Percentiles rank a stretch among this genome's conserved stretches.
phyloP scores from a whole-genome alignment of 2,888 invertebrate genomes.

The Bellardia bayeri region DNA sequence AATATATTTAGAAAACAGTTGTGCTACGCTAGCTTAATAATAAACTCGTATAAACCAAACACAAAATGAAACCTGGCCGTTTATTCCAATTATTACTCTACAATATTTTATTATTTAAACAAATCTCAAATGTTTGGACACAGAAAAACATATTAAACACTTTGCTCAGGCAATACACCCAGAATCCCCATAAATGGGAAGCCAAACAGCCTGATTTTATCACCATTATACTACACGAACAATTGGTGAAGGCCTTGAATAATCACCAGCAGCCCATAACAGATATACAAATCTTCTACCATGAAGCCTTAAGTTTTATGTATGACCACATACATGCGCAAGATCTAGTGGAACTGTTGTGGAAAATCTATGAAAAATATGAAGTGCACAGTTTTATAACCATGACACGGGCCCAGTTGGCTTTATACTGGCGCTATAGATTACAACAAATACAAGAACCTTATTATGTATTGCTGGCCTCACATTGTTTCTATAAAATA shows the following conservation, averaged over 20 bases:
- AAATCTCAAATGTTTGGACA: constrained; percentile 17
- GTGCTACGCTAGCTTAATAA: too few relatives aligned
- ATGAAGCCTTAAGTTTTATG: constrained; percentile 36
- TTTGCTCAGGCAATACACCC: constrained; percentile 1
- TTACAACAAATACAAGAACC: constrained; percentile 19
- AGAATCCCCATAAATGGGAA: constrained; percentile 3
- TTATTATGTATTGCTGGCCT: constrained; percentile 36
- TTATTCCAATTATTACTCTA: constrained; percentile 20
- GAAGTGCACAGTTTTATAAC: constrained; percentile 40
- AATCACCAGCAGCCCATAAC: neutral
- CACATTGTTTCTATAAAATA: constrained; percentile 42
- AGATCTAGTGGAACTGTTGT: constrained; percentile 31
- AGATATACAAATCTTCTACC: constrained; percentile 24
- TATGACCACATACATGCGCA: constrained; percentile 10
- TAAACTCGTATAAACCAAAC: neutral
- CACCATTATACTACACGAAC: constrained; percentile 30
- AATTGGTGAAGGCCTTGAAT: constrained; percentile 31
- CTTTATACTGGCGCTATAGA: constrained; percentile 40
- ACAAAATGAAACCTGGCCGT: neutral
- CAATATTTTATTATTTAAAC: constrained; percentile 18
- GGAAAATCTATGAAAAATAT: constrained; percentile 46
- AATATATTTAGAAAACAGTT: too few relatives aligned
- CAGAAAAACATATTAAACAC: constrained; percentile 12
- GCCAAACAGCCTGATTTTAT: constrained; percentile 18
- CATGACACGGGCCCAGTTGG: constrained; percentile 33